Base-by-base conservation (phyloP, 2,113 vertebrate species). In the Laterallus jamaicensis region DNA sequence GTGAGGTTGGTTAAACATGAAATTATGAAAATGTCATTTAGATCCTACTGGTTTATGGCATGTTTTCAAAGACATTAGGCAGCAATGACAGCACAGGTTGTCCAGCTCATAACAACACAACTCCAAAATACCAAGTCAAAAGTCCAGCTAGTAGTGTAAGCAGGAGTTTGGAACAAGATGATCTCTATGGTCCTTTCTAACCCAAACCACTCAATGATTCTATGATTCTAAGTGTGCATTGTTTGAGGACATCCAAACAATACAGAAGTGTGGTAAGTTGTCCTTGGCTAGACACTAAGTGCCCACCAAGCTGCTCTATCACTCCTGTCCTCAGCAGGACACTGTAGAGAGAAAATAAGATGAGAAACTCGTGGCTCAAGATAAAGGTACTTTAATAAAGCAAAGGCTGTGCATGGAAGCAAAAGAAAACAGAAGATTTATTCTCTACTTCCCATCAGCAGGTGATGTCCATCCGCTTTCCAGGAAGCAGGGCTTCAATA, bases 401-500 rank as follows among this genome's bases (percentile, higher is more conserved):
- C 40, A 69, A 69, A 69, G 55, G n/a, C 21, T 6, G 1, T 1
- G 3, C 1, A 0, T 1, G 19, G 49, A 82, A 78, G 22, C 29
- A 78, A 92, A 78, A 25, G 15, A 86, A 86, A 35, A 58, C 12
- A 25, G 26, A 81, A 77, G 4, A 78, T 37, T 49, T 54, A 17
- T 29, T 59, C 29, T 63, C 32, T 74, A 11, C 75, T 74, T 82
- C n/a, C 55, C 21, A 54, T 42, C 47, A 73, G 35, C 47, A 81
- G 66, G 29, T 1, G 0, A 62, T 22, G 32, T 78, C 32, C 4
- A 4, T 28, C 13, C 20, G n/a, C 37, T 82, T 86, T 42, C 6
- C 0, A 2, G 11, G 47, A 86, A 47, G 21, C 2, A 37, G 16
- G 21, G 12, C 25, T 63, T 82, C 59, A 62, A 40, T 22, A 50